phyloP scores from a whole-genome alignment of 2,888 invertebrate genomes.

The Octonoba sinensis region DNA sequence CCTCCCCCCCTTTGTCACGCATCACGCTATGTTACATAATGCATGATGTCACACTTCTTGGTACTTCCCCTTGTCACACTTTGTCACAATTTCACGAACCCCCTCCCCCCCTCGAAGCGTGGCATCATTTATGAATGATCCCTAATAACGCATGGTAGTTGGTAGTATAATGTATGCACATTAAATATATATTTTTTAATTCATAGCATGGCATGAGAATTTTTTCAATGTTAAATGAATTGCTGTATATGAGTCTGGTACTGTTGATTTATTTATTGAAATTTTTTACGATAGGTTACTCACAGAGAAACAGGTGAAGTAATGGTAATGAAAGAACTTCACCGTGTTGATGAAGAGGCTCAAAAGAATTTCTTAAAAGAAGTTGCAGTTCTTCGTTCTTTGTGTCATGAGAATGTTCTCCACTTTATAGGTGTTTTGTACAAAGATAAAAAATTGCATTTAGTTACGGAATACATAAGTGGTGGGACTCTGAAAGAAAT shows the following conservation, averaged over 20 bases:
- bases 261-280: not conserved
- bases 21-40: too few species aligned
- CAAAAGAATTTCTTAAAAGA: constrained; percentile 95
- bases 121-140: too few species aligned
- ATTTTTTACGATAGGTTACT: constrained; percentile 78
- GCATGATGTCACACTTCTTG: too few species aligned
- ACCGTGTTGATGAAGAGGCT: constrained; percentile 93
- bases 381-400: constrained; percentile 90
- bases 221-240: not conserved
- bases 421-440: constrained; percentile 93
- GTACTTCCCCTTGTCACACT: too few species aligned
- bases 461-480: constrained; percentile 92
- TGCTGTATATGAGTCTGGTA: not conserved
- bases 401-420: constrained; percentile 90
- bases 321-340: constrained; percentile 95
- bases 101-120: too few species aligned
- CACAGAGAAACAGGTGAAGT: constrained; percentile 91
- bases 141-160: too few species aligned
- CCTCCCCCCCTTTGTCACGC: too few species aligned
- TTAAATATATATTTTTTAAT: not conserved
- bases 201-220: not conserved
- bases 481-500: constrained; percentile 91
- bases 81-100: too few species aligned
- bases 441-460: constrained; percentile 89
- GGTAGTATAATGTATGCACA: too few species aligned